Base-by-base conservation (phyloP, 2,797 vertebrate species). In the Saxicola maurus region DNA sequence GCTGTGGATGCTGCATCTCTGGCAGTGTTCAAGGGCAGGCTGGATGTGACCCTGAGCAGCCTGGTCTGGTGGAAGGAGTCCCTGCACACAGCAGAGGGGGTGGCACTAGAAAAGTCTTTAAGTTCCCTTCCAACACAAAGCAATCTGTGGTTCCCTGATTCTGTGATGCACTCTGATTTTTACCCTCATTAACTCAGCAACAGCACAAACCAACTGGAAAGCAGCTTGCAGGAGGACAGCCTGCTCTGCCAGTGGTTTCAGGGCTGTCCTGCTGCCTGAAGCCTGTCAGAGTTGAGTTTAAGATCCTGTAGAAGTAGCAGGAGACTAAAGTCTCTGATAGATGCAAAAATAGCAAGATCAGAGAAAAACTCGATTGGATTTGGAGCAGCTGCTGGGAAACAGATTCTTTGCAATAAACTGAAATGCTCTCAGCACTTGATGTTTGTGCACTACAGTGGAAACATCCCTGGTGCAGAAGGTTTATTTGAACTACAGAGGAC, bases 311-410 rank as follows among this genome's bases (percentile, higher is more conserved):
- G 45, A 69, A 84, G 68, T 77, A 82, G 78, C 78, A 89, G 86
- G 88, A 90, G 75, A 94, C 86, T 42, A 46, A 94, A 88, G 57
- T 82, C 53, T 82, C 82, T 33, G 78, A 82, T 67, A 91, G 91
- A 91, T n/a, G 48, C 84, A 89, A 74, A 94, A 88, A 48, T 45
- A 86, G 72, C 40, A 45, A 92, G 92, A 94, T 95, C 91, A 91
- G 88, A 93, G 88, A 51, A 85, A 94, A 87, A 79, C 1, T 23
- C 19, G 14, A 68, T 42, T 66, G 67, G 85, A 83, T 91, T 88
- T 10, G 5, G 68, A 93, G 81, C 81, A 91, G 86, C 91, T 82
- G 86, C 93, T 89, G 78, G 31, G 93, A 90, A 90, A 85, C 83
- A 85, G 69, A 28, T 48, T 77, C 72, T 79, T 53, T 48, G 75